Evolutionary conservation across 2,888 invertebrate species (phyloP).

Genomic region (Eubasilissa splendida): DNA sequence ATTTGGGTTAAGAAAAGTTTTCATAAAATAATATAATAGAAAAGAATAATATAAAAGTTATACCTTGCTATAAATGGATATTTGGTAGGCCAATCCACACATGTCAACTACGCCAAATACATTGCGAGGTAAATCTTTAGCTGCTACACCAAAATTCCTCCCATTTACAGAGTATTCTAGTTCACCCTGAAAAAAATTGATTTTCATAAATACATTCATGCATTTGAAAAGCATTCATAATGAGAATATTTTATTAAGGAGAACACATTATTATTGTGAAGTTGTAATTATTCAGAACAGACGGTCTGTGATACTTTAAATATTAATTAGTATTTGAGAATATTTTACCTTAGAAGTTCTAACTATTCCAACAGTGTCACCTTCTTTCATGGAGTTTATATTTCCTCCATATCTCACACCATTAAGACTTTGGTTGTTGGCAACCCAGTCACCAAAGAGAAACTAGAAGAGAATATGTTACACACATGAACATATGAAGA

Average conservation of each 20-base stretch:
- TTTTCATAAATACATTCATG: not conserved
- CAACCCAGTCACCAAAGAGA: slow-evolving; percentile 29
- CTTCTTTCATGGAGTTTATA: slow-evolving; percentile 33
- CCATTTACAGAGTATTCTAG: slow-evolving; percentile 40
- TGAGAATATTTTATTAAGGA: no score
- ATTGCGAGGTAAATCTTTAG: slow-evolving; percentile 81
- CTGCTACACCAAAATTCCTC: slow-evolving; percentile 82
- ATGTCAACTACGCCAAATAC: slow-evolving; percentile 86
- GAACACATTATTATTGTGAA: no score
- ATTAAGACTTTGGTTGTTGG: slow-evolving; percentile 25
- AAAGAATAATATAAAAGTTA: not conserved
- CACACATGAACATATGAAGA: not conserved
- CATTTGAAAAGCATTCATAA: no score
- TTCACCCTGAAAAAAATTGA: slow-evolving; percentile 13
- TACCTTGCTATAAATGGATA: slow-evolving; percentile 70
- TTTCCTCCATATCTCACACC: slow-evolving; percentile 31
- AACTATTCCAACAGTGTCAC: slow-evolving; percentile 39
- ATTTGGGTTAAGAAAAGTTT: not conserved
- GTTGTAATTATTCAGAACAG: no score
- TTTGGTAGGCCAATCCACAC: slow-evolving; percentile 88
- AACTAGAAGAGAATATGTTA: slow-evolving; percentile 20
- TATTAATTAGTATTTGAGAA: not conserved
- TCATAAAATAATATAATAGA: not conserved
- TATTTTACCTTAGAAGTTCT: not conserved
- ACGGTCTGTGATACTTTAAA: not conserved